Conservation (phyloP, 2,797 vertebrate species). For the Falco cherrug region DNA sequence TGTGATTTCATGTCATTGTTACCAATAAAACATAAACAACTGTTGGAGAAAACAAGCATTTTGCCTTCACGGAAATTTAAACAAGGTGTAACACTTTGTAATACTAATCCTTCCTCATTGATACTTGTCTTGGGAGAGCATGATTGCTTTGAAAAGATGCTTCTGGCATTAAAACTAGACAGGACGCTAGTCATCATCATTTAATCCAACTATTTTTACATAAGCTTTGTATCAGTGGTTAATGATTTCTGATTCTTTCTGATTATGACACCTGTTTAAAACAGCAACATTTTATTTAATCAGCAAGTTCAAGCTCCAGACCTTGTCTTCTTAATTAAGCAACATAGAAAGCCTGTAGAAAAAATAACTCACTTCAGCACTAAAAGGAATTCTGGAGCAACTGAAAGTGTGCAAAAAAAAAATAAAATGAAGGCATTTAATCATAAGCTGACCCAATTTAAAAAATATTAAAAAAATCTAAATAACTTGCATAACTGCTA, state of each 20-base stretch:
- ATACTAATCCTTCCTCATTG: not conserved
- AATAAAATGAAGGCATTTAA: not conserved
- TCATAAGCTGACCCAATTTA: not conserved
- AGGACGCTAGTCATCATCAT: not conserved
- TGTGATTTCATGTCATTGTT: not conserved
- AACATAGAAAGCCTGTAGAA: not conserved
- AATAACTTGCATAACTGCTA: not conserved
- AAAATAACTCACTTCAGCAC: not conserved
- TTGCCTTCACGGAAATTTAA: not conserved
- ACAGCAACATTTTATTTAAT: not conserved
- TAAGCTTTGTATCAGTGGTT: not conserved
- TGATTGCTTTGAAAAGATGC: not conserved
- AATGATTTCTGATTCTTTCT: not conserved
- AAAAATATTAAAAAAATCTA: not conserved
- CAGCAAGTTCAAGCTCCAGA: conserved; percentile 16
- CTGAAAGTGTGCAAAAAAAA: not conserved
- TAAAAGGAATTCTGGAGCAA: not conserved
- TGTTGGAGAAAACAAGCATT: not conserved
- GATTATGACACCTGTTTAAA: not conserved
- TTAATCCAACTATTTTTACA: not conserved
- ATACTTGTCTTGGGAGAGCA: not conserved
- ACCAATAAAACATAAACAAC: not conserved
- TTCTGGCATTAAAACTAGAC: not conserved
- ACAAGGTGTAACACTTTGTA: not conserved
- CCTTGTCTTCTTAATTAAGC: conserved; percentile 32